phyloP scores from a whole-genome alignment of 1,140 invertebrate genomes.

The Anastrepha ludens region DNA sequence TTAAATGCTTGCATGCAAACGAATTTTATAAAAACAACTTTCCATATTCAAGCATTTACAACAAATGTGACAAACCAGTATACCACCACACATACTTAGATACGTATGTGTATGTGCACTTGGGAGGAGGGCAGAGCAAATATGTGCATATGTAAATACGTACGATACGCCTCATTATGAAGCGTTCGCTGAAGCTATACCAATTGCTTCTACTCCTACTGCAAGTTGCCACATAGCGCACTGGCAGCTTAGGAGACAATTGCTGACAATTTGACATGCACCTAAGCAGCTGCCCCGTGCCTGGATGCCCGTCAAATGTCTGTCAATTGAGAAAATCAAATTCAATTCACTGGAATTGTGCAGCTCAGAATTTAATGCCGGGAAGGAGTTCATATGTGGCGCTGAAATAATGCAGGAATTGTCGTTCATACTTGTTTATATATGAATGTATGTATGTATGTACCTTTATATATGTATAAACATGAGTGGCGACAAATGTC shows the following conservation, averaged over 20 bases:
- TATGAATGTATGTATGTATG: background rate
- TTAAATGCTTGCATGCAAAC: conserved; percentile 16
- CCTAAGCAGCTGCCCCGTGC: conserved; percentile 49
- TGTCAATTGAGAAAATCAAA: conserved; percentile 50
- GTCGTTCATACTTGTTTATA: background rate
- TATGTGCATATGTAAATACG: background rate
- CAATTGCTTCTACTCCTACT: conserved; percentile 15
- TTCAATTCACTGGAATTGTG: conserved; percentile 50
- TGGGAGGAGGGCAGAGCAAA: background rate
- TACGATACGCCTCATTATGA: conserved; percentile 50
- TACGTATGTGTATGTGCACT: background rate
- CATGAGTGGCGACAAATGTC: background rate
- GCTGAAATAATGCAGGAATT: background rate
- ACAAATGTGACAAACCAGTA: too few species aligned
- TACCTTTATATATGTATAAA: background rate
- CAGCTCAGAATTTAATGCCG: conserved; percentile 21
- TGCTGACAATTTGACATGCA: conserved; percentile 52
- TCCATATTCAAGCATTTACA: background rate
- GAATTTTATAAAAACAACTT: conserved; percentile 4
- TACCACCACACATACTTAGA: background rate
- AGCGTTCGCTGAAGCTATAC: background rate
- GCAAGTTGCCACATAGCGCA: conserved; percentile 22
- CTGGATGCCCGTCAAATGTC: conserved; percentile 37
- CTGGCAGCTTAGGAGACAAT: conserved; percentile 39
- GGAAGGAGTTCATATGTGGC: conserved; percentile 19